Evolutionary conservation across 2,113 vertebrate genomes (phyloP), one percentile per base, ranked within the genome.

Genomic region (Ceyx cyanopectus): DNA sequence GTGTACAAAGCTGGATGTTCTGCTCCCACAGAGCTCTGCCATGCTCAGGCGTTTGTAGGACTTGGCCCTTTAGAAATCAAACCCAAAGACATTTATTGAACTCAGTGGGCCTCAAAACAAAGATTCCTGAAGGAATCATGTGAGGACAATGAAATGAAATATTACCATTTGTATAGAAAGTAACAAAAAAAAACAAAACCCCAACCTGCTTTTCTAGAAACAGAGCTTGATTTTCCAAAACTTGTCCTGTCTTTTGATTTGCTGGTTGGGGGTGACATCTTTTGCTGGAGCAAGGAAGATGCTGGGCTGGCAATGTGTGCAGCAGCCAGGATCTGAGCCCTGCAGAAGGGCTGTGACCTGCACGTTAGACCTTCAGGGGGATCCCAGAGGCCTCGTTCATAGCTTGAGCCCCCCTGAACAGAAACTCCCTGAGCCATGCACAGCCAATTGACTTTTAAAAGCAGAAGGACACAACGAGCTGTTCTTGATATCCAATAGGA

Each of bases 381-480:
- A 92, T 85, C 62, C 69, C 81, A 81, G 81, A 72, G 77, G 57
- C 57, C 61, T 81, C 69, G 29, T 67, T 78, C 41, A 54, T 81
- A 76, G 56, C 53, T 68, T 43, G 41, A 58, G 69, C 15, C 29
- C 48, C 62, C 32, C 45, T 1, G 9, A 75, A 79, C 1, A 22
- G 41, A 68, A 92, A 78, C 20, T 86, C 69, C 46, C 41, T 27
- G 48, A 72, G 50, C 94, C 57, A 41, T 5, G 18, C 69, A 87
- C 41, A 93, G 46, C 43, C 56, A 85, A 73, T 82, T 89, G 87
- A 60, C 32, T 95, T 87, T 87, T 60, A 85, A 87, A 79, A 91
- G 41, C 67, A 92, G 37, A 68, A 66, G 46, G 54, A 62, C 19
- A 66, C 40, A 48, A 61, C 0, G 3, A 68, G 40, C 45, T 2